Evolutionary conservation across 2,888 invertebrate genomes (phyloP), one percentile per base, ranked within the genome.

Genomic region (Endotricha flammealis): DNA sequence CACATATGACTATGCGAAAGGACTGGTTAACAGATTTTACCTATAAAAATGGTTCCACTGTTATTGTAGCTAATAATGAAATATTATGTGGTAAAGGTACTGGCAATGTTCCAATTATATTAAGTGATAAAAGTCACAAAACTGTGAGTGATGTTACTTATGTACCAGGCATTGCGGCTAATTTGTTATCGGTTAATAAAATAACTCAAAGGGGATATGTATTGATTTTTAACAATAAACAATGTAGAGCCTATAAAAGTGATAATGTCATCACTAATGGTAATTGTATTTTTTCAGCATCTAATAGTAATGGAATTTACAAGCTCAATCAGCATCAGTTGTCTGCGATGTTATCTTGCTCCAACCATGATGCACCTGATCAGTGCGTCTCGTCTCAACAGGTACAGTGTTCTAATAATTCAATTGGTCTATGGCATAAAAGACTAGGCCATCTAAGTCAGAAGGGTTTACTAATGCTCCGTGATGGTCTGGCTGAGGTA

Each of bases 221-320:
- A 25, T 12, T 25, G 10, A 6, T 25, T 2, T 25, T 25, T 10
- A 4, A 25, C 10, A 11, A 25, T 16, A 29, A 29, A 13, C 7
- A 29, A 13, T 12, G 28, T 13, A 29, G 13, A 12, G 28, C 28
- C 8, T 29, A 13, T 13, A 12, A 4, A 11, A 29, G 13, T 2
- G 13, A 29, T 7, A 29, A 29, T 29, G n/a, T 29, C 6, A 29
- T 7, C 4, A 29, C 13, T 29, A 29, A 29, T 29, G 28, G 28
- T 4, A 13, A 29, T 13, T 29, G 28, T 29, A 13, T 29, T 12
- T 29, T 29, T 29, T 29, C 28, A 29, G 28, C 28, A 29, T 29
- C 28, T 29, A 29, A 29, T n/a, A 29, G 12, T 5, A 13, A 29
- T 29, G 28, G 28, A 12, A 6, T 29, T 8, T 29, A 29, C 6